Evolutionary conservation across 2,797 vertebrate species (phyloP), one percentile per base, ranked within the genome.

Genomic region (Channallabes apus): DNA sequence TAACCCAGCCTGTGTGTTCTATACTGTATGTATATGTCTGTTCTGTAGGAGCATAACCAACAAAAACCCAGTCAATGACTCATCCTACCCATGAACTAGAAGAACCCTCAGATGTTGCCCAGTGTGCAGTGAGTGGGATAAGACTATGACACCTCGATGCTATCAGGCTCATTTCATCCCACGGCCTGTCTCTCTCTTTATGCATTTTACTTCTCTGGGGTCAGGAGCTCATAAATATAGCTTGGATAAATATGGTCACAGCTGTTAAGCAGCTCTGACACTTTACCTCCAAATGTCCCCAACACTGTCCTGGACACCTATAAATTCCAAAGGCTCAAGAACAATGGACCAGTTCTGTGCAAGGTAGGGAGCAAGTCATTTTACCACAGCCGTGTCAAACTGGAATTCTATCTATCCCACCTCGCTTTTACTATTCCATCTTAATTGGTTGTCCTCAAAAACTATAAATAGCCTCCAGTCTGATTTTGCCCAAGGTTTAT

Each of bases 271-370:
- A 88, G 86, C 68, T 85, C 88, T 92, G 89, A 92, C 90, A 91
- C 88, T 91, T 93, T 93, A 93, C 92, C 90, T 93, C 87, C 89
- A 91, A 91, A 89, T 92, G 90, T 88, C 91, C 90, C 91, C 91
- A 88, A 89, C 89, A 88, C 85, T 87, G 84, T 83, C 86, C 83
- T 87, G 86, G 84, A 79, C 78, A 68, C 38, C 62, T 87, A 92
- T 93, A 91, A 93, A 91, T 93, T 89, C 75, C 87, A 80, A 82
- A 0, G 3, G 75, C 82, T 69, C 38, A 79, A 87, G 85, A 89
- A 86, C 79, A 83, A 35, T 82, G 64, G 71, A 85, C 82, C 80
- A 51, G 85, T 84, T 89, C 54, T 4, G 86, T 82, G 83, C 76
- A 68, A 87, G 71, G 76, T 80, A 84, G 59, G 84, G 85, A 86